These are phyloP conservation scores for Myrmecobius fasciatus DNA, from an alignment of 2,113 vertebrate species.

Conservation along the genomic window DNA sequence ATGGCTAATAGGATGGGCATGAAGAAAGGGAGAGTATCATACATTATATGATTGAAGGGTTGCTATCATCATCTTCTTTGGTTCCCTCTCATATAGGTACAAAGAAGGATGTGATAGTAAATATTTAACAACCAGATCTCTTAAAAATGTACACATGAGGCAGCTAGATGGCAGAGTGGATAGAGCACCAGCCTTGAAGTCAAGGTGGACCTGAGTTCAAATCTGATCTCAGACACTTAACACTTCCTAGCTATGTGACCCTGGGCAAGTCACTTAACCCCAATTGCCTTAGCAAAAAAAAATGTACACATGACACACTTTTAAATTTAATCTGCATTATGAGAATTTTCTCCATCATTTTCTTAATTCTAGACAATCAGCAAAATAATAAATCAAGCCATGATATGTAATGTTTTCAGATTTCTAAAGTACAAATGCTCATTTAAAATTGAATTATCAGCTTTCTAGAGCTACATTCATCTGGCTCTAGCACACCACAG, in stretches of 20 bases:
- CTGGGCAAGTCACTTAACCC: too few species aligned
- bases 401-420: background rate
- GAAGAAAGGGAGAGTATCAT: background rate
- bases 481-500: background rate
- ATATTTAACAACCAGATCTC: background rate
- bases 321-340: background rate
- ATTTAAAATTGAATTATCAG: background rate
- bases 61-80: background rate
- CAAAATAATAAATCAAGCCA: background rate
- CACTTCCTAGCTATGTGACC: too few species aligned
- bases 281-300: too few species aligned
- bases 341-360: background rate
- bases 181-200: too few species aligned
- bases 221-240: too few species aligned
- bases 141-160: background rate
- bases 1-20: background rate
- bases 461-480: background rate
- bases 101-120: background rate
- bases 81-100: background rate
- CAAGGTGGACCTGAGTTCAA: too few species aligned
- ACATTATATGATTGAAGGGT: background rate
- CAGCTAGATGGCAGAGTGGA: too few species aligned
- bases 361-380: background rate
- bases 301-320: background rate
- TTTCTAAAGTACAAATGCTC: background rate